These are phyloP conservation scores for Pica pica DNA, from an alignment of 2,113 vertebrate species.

Conservation along the genomic window DNA sequence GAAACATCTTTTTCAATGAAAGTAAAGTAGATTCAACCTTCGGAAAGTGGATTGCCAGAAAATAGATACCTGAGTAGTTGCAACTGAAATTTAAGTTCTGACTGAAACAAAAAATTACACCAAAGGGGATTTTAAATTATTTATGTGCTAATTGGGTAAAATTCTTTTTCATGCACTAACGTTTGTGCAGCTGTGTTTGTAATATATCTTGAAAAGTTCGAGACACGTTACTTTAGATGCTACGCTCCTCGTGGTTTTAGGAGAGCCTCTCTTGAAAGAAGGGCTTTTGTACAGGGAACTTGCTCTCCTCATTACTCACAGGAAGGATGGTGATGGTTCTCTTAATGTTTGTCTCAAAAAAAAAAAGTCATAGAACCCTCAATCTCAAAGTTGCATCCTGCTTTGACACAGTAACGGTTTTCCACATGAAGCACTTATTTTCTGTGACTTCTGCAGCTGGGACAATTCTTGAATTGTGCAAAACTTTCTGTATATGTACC, in stretches of 20 bases:
- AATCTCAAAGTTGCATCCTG: not conserved
- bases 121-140: slow-evolving; percentile 5
- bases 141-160: slow-evolving; percentile 39
- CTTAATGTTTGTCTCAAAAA: not conserved
- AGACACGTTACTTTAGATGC: slow-evolving; percentile 20
- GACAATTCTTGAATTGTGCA: not conserved
- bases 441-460: not conserved
- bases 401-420: not conserved
- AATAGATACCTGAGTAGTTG: slow-evolving; percentile 3
- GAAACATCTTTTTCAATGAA: slow-evolving; percentile 30
- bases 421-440: not conserved
- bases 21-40: slow-evolving; percentile 31
- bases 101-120: slow-evolving; percentile 33
- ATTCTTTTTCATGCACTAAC: slow-evolving; percentile 25
- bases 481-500: not conserved
- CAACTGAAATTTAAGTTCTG: slow-evolving; percentile 29
- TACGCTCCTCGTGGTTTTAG: slow-evolving; percentile 33
- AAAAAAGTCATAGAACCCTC: not conserved
- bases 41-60: slow-evolving; percentile 33
- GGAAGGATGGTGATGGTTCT: not conserved
- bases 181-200: slow-evolving; percentile 63
- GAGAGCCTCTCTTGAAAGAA: slow-evolving; percentile 12
- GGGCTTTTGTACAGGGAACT: not conserved
- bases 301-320: not conserved
- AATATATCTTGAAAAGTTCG: slow-evolving; percentile 37